These are phyloP conservation scores for Chondrosia reniformis DNA, from an alignment of 37 sponge, comb jelly and placozoan genomes.

Conservation along the genomic window DNA sequence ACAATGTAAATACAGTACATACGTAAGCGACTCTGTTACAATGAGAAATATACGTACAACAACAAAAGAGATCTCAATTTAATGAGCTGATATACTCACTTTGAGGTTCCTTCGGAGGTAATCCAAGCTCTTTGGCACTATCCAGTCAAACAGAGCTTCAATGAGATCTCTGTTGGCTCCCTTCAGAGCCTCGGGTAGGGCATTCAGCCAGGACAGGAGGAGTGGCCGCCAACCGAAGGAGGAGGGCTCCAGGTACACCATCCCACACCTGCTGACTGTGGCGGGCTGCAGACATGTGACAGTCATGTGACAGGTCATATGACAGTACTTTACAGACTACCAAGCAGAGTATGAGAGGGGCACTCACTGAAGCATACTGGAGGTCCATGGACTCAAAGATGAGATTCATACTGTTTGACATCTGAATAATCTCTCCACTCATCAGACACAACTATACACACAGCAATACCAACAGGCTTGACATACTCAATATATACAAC, in stretches of 20 bases:
- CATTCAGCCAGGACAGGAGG: constrained; percentile 75
- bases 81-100: constrained; percentile 24
- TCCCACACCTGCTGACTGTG: constrained; percentile 98
- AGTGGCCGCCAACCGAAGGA: constrained; percentile 93
- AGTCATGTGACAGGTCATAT: not conserved
- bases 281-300: constrained; percentile 68
- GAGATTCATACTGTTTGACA: constrained; percentile 93
- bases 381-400: constrained; percentile 97
- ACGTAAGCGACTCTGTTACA: no score
- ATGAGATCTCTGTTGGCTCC: constrained; percentile 44
- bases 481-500: not conserved
- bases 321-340: not conserved
- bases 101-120: constrained; percentile 70
- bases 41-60: no score
- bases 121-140: constrained; percentile 56
- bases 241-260: constrained; percentile 96
- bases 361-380: constrained; percentile 90
- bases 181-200: constrained; percentile 40
- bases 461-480: not conserved
- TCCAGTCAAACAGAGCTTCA: constrained; percentile 76
- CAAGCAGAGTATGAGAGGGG: not conserved
- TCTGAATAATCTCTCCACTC: constrained; percentile 99
- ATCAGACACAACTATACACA: constrained; percentile 81
- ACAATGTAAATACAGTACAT: no score
- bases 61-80: no score